Evolutionary conservation across 2,113 vertebrate species (phyloP), one percentile per base, ranked within the genome.

Genomic region (Ariopsis seemanni): DNA sequence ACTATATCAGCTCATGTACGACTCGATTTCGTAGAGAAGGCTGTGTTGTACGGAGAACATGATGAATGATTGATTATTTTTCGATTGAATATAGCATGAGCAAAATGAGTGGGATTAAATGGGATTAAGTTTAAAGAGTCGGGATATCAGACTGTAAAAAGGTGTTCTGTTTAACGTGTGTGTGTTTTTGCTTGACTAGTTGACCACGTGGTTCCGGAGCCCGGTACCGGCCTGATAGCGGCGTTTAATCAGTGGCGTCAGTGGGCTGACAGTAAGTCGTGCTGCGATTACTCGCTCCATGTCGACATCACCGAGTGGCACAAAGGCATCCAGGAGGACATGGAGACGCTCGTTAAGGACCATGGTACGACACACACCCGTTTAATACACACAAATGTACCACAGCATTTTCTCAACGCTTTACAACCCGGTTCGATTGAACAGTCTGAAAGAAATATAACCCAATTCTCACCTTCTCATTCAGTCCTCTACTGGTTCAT

Each of bases 251-350:
- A 99, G 95, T 99, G 98, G 98, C 92, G 96, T 27, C 97, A 99
- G 71, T 99, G 98, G 98, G 98, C 98, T 0, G 98, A 99, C 94
- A 95, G 96, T 94, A 99, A 99, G 92, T 96, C 96, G 25, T 99
- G 98, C 95, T 99, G 98, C 0, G 98, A 99, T 94, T 99, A 98
- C 93, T 98, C 98, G 0, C 96, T 99, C 94, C 98, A 99, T 0
- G 93, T 99, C 90, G 98, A 99, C 89, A 96, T 99, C 95, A 99
- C 96, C 0, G 97, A 99, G 93, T 99, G 98, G 98, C 97, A 99
- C 89, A 97, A 96, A 87, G 98, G 98, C 0, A 93, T 99, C 77
- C 97, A 98, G 93, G 98, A 99, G 83, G 98, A 99, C 90, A 99
- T 99, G 98, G 98, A 99, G 91, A 91, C 96, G 0, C 96, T 99